Percentiles rank a stretch among this genome's conserved stretches.
phyloP scores from a whole-genome alignment of 2,888 invertebrate species.

The Trypoxylon attenuatum region DNA sequence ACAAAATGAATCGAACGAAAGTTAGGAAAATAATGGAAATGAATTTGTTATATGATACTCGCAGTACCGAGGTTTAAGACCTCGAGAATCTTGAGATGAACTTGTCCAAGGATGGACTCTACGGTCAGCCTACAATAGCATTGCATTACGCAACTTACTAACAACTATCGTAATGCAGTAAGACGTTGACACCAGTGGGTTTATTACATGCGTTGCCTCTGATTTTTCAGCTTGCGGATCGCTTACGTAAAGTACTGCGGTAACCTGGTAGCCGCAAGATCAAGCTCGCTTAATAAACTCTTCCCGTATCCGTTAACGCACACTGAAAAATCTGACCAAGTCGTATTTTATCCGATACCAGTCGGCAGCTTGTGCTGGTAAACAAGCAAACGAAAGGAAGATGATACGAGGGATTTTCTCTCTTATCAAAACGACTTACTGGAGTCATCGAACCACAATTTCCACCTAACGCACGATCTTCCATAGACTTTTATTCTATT shows the following conservation, averaged over 20 bases:
- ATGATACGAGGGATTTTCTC: slow-evolving; percentile 9
- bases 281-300: slow-evolving; percentile 1
- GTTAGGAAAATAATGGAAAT: no score
- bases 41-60: no score
- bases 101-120: background rate
- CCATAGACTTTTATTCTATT: no score
- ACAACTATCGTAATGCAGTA: background rate
- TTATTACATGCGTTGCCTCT: slow-evolving; percentile 14
- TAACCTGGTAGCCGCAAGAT: slow-evolving; percentile 28
- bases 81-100: no score
- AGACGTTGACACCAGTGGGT: slow-evolving; percentile 18
- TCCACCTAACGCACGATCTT: no score
- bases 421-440: slow-evolving; percentile 23
- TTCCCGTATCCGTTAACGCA: slow-evolving; percentile 15
- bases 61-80: no score
- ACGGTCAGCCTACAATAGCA: background rate
- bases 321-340: slow-evolving; percentile 23
- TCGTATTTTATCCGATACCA: slow-evolving; percentile 37
- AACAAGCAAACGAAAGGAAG: slow-evolving; percentile 7
- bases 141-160: background rate
- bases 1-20: no score
- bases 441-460: no score
- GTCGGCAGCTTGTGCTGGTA: slow-evolving; percentile 12
- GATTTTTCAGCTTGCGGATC: slow-evolving; percentile 22
- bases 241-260: slow-evolving; percentile 33